phyloP scores from a whole-genome alignment of 2,888 invertebrate species.

The Imbricaverruca yamaguchii region DNA sequence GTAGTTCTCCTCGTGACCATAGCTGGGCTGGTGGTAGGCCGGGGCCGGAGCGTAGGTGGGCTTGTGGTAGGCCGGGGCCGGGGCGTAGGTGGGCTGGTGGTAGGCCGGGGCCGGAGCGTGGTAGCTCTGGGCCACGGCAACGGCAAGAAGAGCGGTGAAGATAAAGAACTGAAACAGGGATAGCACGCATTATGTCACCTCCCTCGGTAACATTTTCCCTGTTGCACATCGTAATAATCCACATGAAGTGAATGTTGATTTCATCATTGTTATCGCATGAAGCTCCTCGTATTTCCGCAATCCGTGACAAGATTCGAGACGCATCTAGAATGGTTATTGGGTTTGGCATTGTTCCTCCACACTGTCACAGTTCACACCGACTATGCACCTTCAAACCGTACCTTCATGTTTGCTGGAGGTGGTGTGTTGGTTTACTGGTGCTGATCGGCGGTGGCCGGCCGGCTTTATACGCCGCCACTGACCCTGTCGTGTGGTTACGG shows the following conservation, averaged over 20 bases:
- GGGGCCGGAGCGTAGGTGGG: background rate
- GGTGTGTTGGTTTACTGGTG: background rate
- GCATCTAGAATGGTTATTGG: too few species aligned
- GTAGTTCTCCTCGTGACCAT: background rate
- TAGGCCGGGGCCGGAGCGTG: background rate
- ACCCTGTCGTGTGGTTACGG: too few species aligned
- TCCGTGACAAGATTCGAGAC: too few species aligned
- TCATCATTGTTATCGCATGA: too few species aligned
- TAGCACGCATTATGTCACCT: too few species aligned
- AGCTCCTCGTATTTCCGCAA: too few species aligned
- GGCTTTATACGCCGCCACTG: background rate
- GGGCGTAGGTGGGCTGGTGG: too few species aligned
- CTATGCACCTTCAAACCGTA: background rate
- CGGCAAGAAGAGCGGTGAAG: background rate
- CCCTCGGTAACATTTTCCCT: too few species aligned
- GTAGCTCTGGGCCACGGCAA: background rate
- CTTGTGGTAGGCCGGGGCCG: slow-evolving; percentile 9
- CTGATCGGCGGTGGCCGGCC: background rate
- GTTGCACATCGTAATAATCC: too few species aligned
- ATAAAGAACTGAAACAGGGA: background rate
- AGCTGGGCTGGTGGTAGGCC: background rate
- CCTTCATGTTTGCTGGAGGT: background rate
- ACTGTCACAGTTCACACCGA: too few species aligned
- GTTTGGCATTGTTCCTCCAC: too few species aligned
- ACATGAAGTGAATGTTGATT: too few species aligned